Base-by-base conservation (phyloP, 1,140 invertebrate genomes). In the Psix sp. region DNA sequence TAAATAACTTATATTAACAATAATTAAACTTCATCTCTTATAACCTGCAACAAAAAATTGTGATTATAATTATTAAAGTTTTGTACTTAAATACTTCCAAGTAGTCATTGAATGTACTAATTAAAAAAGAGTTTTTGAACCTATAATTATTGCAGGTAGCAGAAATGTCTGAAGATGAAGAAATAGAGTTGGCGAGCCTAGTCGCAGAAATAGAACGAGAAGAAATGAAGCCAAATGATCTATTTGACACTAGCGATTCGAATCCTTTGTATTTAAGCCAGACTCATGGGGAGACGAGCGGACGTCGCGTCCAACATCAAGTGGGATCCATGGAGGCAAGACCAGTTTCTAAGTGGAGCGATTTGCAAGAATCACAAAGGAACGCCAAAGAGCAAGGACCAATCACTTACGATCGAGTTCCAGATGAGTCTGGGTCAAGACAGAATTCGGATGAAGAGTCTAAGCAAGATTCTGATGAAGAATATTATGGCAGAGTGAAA, bases 201-300 rank as follows among this genome's bases (percentile, higher is more conserved):
- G 59, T 68, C 0, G 68, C 72, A n/a, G 78, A 81, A 4, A 72
- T 78, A 6, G 74, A 77, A 33, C 77, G 74, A 15, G 77, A 80
- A 33, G 71, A 76, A 15, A 78, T 62, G 1, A 77, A 67, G 38
- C 75, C 74, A 5, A 79, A 82, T 29, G 74, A 81, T 33, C 42
- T 76, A 0, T 76, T 71, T 14, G 62, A 77, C 20, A 74, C 78
- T 20, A 54, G 76, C 13, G 45, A 71, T 15, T 42, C 60, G 9
- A 72, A 77, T 56, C 45, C 59, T 29, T 20, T 70, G 10, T 75
- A 70, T 17, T 70, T 60, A 6, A 49, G 65, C 3, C 57, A 57
- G 5, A 3, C 9, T 5, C 56, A 43, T 11, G 31, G 36, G 20
- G 46, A 43, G 16, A 62, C 65, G 11, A 24, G 29, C n/a, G 26